phyloP scores from a whole-genome alignment of 2,888 invertebrate species.

The Ariolimax columbianus region DNA sequence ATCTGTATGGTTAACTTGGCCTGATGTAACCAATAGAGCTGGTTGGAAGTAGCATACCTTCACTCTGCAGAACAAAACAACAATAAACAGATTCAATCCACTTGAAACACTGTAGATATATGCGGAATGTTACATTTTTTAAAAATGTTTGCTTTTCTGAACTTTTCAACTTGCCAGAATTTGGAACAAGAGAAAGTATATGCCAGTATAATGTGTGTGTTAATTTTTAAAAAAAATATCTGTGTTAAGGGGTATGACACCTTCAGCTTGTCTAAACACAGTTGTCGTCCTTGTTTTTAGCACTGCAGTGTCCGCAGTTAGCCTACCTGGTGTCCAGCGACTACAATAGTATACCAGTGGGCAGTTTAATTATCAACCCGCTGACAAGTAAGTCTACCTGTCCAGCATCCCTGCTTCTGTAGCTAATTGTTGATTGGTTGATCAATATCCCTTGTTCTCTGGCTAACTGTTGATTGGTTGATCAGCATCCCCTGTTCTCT shows the following conservation, averaged over 20 bases:
- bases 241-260: not conserved
- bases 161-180: no score
- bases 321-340: conserved; percentile 87
- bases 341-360: conserved; percentile 90
- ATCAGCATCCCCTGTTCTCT: not conserved
- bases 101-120: no score
- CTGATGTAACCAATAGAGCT: no score
- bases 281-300: conserved; percentile 26
- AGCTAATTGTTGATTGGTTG: not conserved
- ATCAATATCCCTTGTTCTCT: not conserved
- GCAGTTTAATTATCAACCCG: conserved; percentile 93
- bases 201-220: no score
- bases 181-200: no score
- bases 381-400: conserved; percentile 73
- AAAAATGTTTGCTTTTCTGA: no score
- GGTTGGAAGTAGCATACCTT: no score
- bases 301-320: conserved; percentile 40
- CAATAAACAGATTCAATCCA: no score
- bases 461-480: not conserved
- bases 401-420: not conserved
- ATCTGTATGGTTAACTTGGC: no score
- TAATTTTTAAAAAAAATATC: not conserved
- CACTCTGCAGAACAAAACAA: no score
- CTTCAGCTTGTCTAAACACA: not conserved
- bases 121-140: no score